Base-by-base conservation (phyloP, 2,113 vertebrate species). In the Rafetus swinhoei region DNA sequence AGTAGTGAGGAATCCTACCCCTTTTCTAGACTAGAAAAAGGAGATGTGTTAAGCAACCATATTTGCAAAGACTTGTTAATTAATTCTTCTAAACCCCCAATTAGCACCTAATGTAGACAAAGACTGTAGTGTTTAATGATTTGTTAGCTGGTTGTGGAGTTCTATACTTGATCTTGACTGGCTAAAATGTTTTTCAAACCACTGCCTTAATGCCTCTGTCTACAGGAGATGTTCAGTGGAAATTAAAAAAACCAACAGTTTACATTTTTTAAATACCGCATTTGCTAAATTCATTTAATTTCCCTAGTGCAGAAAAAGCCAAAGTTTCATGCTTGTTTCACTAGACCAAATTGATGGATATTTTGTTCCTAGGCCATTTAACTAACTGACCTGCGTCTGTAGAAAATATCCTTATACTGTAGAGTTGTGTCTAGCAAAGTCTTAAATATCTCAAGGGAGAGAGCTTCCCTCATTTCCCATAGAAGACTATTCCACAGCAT, bases 111-210 rank as follows among this genome's bases (percentile, higher is more conserved):
- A n/a, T 65, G 18, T 74, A 39, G 35, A 84, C 10, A 86, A 94
- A 95, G 69, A 16, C 54, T 69, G 82, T 60, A 2, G 53, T 82
- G 39, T 84, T 82, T 89, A 79, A 92, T 81, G 79, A 27, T 76
- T 2, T 21, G 22, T 56, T 90, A 82, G 4, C 9, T 84, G 93
- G 56, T 54, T 50, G 12, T 57, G 29, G 5, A 84, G 81, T 84
- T 93, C 88, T 56, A 79, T 14, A 65, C 0, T 57, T 76, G 22
- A 85, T 69, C 1, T 1, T 87, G 27, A 62, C 1, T 2, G 56
- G 24, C 55, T 76, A 83, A 65, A 65, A n/a, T 65, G 62, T 65
- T 65, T 65, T 65, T 65, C 8, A 65, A 65, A 65, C 7, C 29
- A 18, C 29, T 65, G 62, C 15, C 29, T 65, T 65, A 39, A 39